phyloP scores from a whole-genome alignment of 2,797 vertebrate genomes.

The Macrochelys suwanniensis region DNA sequence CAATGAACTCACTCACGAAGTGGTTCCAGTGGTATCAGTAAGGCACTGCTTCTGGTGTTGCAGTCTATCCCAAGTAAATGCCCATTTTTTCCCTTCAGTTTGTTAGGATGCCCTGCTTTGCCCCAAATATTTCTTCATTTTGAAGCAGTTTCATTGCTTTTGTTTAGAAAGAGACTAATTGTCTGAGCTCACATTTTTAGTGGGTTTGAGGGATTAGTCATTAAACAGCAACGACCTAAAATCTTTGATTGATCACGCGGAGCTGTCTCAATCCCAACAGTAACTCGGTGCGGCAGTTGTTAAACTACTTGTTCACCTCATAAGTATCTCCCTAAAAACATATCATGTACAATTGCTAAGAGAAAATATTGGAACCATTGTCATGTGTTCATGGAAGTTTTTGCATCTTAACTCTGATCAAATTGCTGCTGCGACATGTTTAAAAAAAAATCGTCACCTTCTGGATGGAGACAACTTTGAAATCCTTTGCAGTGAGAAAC shows the following conservation, averaged over 20 bases:
- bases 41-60: neutral
- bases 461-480: slow-evolving; percentile 22
- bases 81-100: fast-evolving
- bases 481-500: neutral
- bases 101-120: neutral
- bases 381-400: neutral
- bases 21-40: neutral
- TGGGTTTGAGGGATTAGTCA: slow-evolving; percentile 58
- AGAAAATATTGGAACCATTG: slow-evolving; percentile 16
- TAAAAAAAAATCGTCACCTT: neutral
- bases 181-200: slow-evolving; percentile 26
- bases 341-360: neutral
- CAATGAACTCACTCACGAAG: neutral
- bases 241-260: slow-evolving; percentile 51
- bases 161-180: slow-evolving; percentile 38
- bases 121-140: neutral
- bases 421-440: neutral
- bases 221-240: slow-evolving; percentile 42
- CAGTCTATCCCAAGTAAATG: neutral
- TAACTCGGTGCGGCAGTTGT: slow-evolving; percentile 44
- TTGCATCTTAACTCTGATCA: neutral
- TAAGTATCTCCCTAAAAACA: slow-evolving; percentile 35
- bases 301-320: neutral
- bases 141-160: slow-evolving; percentile 5
- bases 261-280: slow-evolving; percentile 50